Evolutionary conservation across 2,888 invertebrate genomes (phyloP), one percentile per base, ranked within the genome.

Genomic region (Diadegma fenestrale): DNA sequence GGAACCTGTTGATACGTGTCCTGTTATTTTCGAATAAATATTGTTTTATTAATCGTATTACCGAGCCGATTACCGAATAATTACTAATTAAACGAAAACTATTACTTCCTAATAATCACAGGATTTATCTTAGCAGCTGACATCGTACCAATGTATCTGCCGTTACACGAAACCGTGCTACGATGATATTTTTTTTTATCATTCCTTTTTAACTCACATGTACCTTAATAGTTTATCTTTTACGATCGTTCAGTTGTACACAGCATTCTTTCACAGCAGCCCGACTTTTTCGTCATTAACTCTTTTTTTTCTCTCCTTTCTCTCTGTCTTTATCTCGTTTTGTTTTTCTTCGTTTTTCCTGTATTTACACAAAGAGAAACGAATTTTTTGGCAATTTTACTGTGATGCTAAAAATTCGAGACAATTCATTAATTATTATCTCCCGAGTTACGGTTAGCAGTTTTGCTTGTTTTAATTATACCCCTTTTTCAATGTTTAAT

Each of bases 81-180:
- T 86, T 87, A 92, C 92, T 93, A 93, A 94, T 92, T 89, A 88
- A 90, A 89, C 90, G 89, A 90, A 85, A 91, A 91, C 88, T 90
- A 89, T 92, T 92, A 89, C 92, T 93, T 91, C 89, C 91, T 93
- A 93, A 94, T 93, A 93, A 93, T 93, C 93, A 92, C 93, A 94
- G 93, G 93, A 91, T 92, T 92, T 93, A 92, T 92, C 91, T 91
- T 93, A 94, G 94, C 93, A 93, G 93, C 92, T 90, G 93, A 92
- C 92, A 90, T 92, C 93, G 91, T 91, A 92, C 90, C 91, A 90
- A 93, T 91, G 73, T 72, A 91, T 91, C 90, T 91, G 92, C 91
- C 90, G 91, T 85, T 91, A 91, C 90, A 91, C 91, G 80, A 91
- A 90, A 78, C 90, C 89, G 90, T 90, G 91, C 92, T 91, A 89